These are phyloP conservation scores for Polydesmus complanatus DNA, from an alignment of 2,888 invertebrate genomes.

Conservation along the genomic window DNA sequence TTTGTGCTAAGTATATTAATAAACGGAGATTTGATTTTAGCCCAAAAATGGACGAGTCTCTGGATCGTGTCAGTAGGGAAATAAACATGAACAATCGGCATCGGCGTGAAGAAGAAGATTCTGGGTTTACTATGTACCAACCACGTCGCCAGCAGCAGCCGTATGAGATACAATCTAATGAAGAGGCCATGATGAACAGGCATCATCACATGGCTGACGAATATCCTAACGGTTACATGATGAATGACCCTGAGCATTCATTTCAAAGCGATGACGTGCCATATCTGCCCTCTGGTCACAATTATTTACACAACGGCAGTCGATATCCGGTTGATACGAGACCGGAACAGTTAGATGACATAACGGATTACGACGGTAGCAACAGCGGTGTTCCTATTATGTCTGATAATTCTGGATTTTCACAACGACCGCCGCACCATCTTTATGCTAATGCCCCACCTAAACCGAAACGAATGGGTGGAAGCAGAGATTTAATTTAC, in stretches of 20 bases:
- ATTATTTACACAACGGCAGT: not conserved
- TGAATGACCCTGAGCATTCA: not conserved
- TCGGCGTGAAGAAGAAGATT: not conserved
- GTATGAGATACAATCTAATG: not conserved
- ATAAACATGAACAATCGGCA: not conserved
- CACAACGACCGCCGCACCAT: conserved; percentile 42
- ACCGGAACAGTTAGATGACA: not conserved
- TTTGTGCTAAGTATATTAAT: not conserved
- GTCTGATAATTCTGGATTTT: not conserved
- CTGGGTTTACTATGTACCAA: not conserved
- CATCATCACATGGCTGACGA: not conserved
- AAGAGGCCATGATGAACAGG: not conserved
- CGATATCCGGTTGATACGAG: not conserved
- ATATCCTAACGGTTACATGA: not conserved
- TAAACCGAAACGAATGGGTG: conserved; percentile 65
- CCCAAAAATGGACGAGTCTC: not conserved
- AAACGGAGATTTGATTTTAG: not conserved
- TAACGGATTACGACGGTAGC: not conserved
- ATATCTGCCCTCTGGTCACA: not conserved
- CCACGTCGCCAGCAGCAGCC: not conserved
- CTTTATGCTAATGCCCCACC: conserved; percentile 82
- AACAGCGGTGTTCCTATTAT: not conserved
- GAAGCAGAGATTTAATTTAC: conserved; percentile 34
- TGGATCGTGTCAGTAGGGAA: not conserved
- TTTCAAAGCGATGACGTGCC: not conserved